These are phyloP conservation scores for Willowsia nigromaculata DNA, from an alignment of 2,888 invertebrate genomes.

Conservation along the genomic window DNA sequence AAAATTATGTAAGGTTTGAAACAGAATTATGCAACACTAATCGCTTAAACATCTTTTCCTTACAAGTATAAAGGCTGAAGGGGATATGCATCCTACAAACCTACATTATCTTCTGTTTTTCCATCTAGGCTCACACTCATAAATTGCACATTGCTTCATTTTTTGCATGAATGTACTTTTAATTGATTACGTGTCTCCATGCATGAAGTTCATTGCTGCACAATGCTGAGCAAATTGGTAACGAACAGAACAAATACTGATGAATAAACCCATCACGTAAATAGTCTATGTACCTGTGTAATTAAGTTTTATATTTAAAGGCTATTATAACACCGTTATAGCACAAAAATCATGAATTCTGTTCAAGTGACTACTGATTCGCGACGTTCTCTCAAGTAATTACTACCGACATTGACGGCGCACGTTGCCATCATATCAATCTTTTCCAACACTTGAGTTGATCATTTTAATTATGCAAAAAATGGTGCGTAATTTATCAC, in stretches of 20 bases:
- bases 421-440: too few species aligned
- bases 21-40: background rate
- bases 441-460: too few species aligned
- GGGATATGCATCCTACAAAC: constrained; percentile 7
- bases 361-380: background rate
- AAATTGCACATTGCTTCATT: background rate
- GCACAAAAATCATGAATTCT: background rate
- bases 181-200: constrained; percentile 12
- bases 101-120: background rate
- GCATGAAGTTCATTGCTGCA: constrained; percentile 29
- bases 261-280: background rate
- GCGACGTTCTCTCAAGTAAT: background rate
- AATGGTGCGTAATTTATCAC: too few species aligned
- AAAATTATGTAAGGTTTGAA: background rate
- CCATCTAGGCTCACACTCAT: background rate
- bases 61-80: background rate
- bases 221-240: background rate
- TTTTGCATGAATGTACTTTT: background rate
- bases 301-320: background rate
- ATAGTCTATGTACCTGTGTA: background rate
- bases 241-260: background rate
- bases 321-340: background rate
- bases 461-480: too few species aligned
- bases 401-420: background rate
- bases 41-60: background rate